Base-by-base conservation (phyloP, 2,797 vertebrate genomes). In the Gadopsis marmoratus region DNA sequence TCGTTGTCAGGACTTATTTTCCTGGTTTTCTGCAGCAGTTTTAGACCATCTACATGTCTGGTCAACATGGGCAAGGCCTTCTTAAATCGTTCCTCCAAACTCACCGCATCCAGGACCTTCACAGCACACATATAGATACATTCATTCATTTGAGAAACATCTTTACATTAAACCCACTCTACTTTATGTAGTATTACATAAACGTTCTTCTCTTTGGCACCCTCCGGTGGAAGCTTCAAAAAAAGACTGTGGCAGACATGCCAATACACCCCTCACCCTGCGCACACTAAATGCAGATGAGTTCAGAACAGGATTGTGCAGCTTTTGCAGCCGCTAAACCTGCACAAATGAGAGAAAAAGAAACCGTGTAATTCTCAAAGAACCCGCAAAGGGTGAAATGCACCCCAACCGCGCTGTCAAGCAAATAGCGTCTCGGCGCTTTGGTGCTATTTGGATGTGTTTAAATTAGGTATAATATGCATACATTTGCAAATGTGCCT, bases 11-110 rank as follows among this genome's bases (percentile, higher is more conserved):
- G 94, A 85, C 95, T 96, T 29, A 84, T 95, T 71, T 97, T 99
- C 26, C 96, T 95, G 65, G 97, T 97, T 89, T 98, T 99, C 83
- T 98, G 97, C 70, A 99, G 95, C 66, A 99, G 93, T 76, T 97
- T 97, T 23, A 99, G 94, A 10, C 97, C 97, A 64, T 99, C 97
- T 2, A 99, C 99, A 91, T 99, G 98, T 71, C 96, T 95, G 79
- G 96, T 96, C 60, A 99, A 93, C 94, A 99, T 91, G 0, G 98
- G 97, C 72, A 98, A 96, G 58, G 97, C 97, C 94, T 96, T 97
- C 88, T 96, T 97, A 88, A 99, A 98, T 3, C 97, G 94, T 5
- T 99, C 97, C 83, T 98, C 97, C 90, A 99, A 90, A 43, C 95
- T 95, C 78, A 99, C 92, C 0, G 98, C 97, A 87, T 99, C 97